Conservation (phyloP, 2,797 vertebrate species). For the Avahi laniger region DNA sequence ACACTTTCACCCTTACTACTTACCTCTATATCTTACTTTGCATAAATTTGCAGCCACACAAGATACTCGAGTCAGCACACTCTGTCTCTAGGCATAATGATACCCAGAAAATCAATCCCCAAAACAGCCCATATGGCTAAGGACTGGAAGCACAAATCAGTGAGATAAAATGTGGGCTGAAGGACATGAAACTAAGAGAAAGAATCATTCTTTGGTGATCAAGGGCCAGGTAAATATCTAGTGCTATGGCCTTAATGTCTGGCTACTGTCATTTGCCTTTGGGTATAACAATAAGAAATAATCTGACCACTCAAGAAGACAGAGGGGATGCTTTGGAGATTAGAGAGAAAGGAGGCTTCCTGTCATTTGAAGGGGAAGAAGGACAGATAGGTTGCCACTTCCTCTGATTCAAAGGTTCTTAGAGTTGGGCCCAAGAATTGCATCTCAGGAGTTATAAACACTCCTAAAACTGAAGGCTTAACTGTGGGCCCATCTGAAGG, state of each 20-base stretch:
- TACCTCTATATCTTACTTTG: neutral
- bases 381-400: neutral
- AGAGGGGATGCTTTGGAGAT: neutral
- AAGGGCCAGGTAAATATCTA: neutral
- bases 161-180: neutral
- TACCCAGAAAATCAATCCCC: neutral
- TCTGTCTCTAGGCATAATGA: neutral
- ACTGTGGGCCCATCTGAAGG: neutral
- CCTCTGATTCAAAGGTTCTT: neutral
- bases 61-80: neutral
- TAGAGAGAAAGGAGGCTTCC: neutral
- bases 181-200: neutral
- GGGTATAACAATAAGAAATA: neutral
- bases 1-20: neutral
- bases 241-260: neutral
- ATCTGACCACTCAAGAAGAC: neutral
- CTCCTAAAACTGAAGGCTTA: neutral
- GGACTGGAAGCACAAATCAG: neutral
- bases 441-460: neutral
- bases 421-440: neutral
- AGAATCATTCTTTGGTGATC: neutral
- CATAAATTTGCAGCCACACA: neutral
- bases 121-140: neutral
- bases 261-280: neutral
- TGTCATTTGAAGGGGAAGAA: neutral